Evolutionary conservation across 1,140 invertebrate species (phyloP).

Genomic region (Drosophila sp.): DNA sequence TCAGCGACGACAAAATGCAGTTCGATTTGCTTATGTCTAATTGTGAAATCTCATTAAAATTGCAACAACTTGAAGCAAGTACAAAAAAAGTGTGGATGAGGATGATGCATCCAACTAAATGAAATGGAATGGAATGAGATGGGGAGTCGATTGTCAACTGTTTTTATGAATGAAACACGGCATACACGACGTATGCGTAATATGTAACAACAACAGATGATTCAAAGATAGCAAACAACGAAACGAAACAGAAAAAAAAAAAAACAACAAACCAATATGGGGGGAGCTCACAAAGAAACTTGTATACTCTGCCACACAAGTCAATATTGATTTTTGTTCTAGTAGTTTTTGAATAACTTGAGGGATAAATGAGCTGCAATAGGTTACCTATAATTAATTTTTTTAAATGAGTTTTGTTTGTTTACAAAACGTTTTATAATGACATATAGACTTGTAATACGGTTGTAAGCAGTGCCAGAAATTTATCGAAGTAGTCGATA

Average conservation of each 20-base stretch:
- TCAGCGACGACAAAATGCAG: slow-evolving; percentile 4
- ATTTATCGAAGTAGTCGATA: too few relatives aligned
- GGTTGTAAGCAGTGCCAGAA: too few relatives aligned
- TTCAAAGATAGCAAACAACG: slow-evolving; percentile 1
- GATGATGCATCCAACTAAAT: background rate
- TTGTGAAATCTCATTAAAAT: slow-evolving; percentile 50
- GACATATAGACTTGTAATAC: too few relatives aligned
- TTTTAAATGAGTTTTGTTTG: too few relatives aligned
- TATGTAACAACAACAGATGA: slow-evolving; percentile 24
- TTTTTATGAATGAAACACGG: slow-evolving; percentile 60
- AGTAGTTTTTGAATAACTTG: too few relatives aligned
- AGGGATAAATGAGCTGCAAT: too few relatives aligned
- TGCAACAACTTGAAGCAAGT: slow-evolving; percentile 14
- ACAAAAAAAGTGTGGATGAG: background rate
- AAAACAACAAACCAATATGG: too few relatives aligned
- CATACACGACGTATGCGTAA: slow-evolving; percentile 21
- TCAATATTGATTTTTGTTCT: too few relatives aligned
- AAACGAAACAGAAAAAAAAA: background rate
- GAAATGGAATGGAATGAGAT: too few relatives aligned
- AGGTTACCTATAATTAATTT: too few relatives aligned
- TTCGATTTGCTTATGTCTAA: slow-evolving; percentile 41
- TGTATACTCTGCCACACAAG: background rate
- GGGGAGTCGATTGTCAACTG: slow-evolving; percentile 41
- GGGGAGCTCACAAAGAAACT: background rate
- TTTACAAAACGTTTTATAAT: too few relatives aligned